Evolutionary conservation across 2,797 vertebrate genomes (phyloP).

Genomic region (Cryptoprocta ferox): DNA sequence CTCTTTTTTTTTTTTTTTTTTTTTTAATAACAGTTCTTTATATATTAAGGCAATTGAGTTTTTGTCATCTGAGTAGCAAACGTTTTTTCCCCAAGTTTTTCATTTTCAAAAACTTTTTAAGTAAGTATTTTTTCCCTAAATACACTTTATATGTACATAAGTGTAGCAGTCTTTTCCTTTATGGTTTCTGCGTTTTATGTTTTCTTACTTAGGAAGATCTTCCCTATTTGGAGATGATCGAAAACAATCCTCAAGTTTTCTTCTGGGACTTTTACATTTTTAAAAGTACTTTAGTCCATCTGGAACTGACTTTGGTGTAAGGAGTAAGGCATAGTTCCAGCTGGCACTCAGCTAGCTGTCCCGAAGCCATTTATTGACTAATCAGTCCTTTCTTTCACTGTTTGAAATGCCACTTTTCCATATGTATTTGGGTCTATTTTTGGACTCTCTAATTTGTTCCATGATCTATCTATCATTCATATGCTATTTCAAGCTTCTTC

Average conservation of each 20-base stretch:
- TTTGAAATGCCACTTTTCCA: constrained; percentile 62
- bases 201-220: constrained; percentile 41
- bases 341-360: constrained; percentile 61
- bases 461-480: neutral
- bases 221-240: constrained; percentile 1
- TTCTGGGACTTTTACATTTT: constrained; percentile 25
- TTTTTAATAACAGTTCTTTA: constrained; percentile 6
- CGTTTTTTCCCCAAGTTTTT: neutral
- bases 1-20: neutral
- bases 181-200: constrained; percentile 17
- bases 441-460: neutral
- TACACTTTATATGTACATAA: neutral
- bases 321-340: constrained; percentile 31
- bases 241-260: neutral
- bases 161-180: neutral
- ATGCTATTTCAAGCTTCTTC: neutral
- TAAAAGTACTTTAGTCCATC: constrained; percentile 56
- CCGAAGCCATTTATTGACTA: constrained; percentile 34
- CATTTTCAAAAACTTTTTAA: neutral
- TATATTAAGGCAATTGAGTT: neutral
- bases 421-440: constrained; percentile 44
- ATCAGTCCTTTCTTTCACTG: neutral
- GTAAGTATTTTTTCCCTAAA: neutral
- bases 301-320: constrained; percentile 60
- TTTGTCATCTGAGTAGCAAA: neutral